Evolutionary conservation across 37 sponge, comb jelly and placozoan genomes (phyloP), one percentile per base, ranked within the genome.

Genomic region (Halichondria panicea): DNA sequence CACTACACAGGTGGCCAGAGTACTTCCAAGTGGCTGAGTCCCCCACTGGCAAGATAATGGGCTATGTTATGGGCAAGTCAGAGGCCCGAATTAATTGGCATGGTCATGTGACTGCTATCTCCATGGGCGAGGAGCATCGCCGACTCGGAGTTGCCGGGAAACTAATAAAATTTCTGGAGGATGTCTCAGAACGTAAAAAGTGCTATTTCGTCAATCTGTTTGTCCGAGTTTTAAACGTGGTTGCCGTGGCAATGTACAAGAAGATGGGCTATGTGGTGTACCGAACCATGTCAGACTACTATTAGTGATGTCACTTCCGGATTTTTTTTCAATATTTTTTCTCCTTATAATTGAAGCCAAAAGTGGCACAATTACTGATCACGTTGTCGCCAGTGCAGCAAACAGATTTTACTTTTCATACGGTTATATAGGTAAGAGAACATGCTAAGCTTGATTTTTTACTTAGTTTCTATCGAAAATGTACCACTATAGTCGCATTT

Each of bases 21-120:
- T 95, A 85, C 70, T 95, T 92, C 66, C 76, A 80, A 38, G 96
- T 93, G 41, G 86, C 88, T 0, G 95, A 98, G 66, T 85, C 95
- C 15, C 88, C 93, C 8, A 78, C 81, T 63, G 99, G 99, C 0
- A 84, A 89, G 41, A 87, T 98, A 37, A 95, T 98, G 91, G 99
- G 99, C 4, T 98, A 98, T 84, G 85, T 92, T 66, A 92, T 93
- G 88, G 93, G 93, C 39, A 95, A 95, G 71, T 83, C 82, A 0
- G 93, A 92, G 56, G 81, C 82, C 9, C 66, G 87, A 21, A 75
- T 84, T 0, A 82, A 83, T 67, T 98, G 99, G 99, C 99, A 98
- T 45, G 99, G 99, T 72, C 99, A 98, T 61, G 96, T 98, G 72
- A 98, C 99, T 25, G 96, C 99, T 12, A 73, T 98, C 15, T 94